Evolutionary conservation across 2,113 vertebrate genomes (phyloP).

Genomic region (Labeo catla): DNA sequence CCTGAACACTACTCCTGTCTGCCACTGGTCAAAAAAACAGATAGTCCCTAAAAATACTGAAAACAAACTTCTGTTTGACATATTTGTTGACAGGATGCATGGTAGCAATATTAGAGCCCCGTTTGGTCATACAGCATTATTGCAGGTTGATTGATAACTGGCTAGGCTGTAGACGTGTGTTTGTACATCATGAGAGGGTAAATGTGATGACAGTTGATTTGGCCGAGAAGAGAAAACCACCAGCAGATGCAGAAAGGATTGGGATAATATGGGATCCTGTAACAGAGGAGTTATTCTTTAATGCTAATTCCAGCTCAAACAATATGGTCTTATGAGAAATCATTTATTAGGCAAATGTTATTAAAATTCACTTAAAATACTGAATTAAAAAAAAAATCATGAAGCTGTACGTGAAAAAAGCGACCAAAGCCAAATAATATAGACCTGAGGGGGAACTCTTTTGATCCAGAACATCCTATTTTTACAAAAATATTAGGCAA

Average conservation of each 20-base stretch:
- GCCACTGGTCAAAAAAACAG: not conserved
- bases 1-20: not conserved
- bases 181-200: not conserved
- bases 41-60: not conserved
- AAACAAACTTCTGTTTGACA: not conserved
- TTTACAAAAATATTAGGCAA: too few species aligned
- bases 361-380: not conserved
- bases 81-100: not conserved
- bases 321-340: too few species aligned
- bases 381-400: too few species aligned
- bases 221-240: not conserved
- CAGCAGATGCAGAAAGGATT: not conserved
- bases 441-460: not conserved
- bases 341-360: not conserved
- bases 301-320: not conserved
- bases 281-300: not conserved
- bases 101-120: not conserved
- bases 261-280: not conserved
- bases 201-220: not conserved
- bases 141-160: not conserved
- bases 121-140: not conserved
- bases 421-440: not conserved
- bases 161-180: not conserved
- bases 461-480: not conserved
- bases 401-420: too few species aligned